phyloP scores from a whole-genome alignment of 1,140 invertebrate genomes.

The Oncopodura yosiiana region DNA sequence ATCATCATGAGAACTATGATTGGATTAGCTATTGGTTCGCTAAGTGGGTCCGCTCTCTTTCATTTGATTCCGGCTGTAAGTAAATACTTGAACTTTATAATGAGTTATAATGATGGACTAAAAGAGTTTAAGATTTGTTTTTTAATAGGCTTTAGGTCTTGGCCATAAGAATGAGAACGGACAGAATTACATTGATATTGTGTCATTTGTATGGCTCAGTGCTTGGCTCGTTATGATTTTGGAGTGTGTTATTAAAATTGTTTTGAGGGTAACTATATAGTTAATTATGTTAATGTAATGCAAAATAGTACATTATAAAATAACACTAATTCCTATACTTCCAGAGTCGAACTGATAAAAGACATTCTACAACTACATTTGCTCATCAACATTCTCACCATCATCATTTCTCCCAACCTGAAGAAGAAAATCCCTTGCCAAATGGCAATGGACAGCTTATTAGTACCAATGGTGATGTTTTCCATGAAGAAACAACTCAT shows the following conservation, averaged over 20 bases:
- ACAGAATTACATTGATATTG: constrained; percentile 11
- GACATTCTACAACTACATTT: too few species aligned
- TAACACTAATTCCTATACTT: too few species aligned
- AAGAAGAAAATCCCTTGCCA: too few species aligned
- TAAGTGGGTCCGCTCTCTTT: constrained; percentile 52
- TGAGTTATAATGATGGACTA: neutral
- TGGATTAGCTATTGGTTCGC: constrained; percentile 55
- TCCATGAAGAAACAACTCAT: too few species aligned
- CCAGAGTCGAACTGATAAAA: too few species aligned
- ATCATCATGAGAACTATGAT: constrained; percentile 51
- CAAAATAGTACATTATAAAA: too few species aligned
- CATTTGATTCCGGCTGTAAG: constrained; percentile 54
- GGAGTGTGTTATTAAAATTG: constrained; percentile 32
- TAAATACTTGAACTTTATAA: neutral
- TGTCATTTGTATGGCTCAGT: constrained; percentile 17
- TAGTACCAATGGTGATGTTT: too few species aligned
- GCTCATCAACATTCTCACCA: too few species aligned
- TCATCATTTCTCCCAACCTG: too few species aligned
- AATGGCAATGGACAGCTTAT: too few species aligned
- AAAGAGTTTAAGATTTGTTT: neutral
- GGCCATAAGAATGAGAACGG: neutral
- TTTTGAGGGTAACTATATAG: constrained; percentile 15
- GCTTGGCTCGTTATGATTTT: constrained; percentile 32
- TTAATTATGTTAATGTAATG: too few species aligned
- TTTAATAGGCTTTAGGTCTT: constrained; percentile 11